These are phyloP conservation scores for Chlorops oryzae DNA, from an alignment of 1,140 invertebrate genomes.

Conservation along the genomic window DNA sequence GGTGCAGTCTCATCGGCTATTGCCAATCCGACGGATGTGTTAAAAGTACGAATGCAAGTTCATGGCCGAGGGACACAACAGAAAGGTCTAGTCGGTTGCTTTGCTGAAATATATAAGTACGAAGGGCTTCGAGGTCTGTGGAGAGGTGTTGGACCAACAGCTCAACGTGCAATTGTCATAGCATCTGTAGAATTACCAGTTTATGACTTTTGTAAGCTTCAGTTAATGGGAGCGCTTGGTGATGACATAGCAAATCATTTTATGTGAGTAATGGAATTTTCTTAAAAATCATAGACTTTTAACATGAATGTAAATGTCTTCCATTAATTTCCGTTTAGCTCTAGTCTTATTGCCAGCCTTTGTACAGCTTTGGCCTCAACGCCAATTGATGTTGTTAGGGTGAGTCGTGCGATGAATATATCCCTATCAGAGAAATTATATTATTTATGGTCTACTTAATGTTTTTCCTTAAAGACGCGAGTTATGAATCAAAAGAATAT, in stretches of 20 bases:
- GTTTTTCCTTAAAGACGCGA: constrained; percentile 62
- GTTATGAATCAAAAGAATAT: constrained; percentile 82
- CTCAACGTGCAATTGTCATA: constrained; percentile 85
- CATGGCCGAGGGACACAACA: constrained; percentile 51
- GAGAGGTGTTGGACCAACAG: constrained; percentile 86
- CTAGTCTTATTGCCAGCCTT: constrained; percentile 85
- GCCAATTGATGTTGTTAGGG: constrained; percentile 90
- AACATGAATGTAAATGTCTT: not conserved
- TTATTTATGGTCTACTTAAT: constrained; percentile 1
- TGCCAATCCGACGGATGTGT: constrained; percentile 94
- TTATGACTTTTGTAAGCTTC: constrained; percentile 85
- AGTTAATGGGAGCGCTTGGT: constrained; percentile 64
- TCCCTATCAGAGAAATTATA: constrained; percentile 6
- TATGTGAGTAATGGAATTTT: constrained; percentile 54
- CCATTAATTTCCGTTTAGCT: constrained; percentile 53
- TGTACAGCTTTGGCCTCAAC: constrained; percentile 89
- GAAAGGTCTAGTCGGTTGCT: constrained; percentile 63
- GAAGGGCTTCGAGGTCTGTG: constrained; percentile 80
- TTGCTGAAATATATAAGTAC: constrained; percentile 68
- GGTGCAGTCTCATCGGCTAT: constrained; percentile 89
- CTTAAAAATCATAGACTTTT: not conserved
- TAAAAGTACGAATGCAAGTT: constrained; percentile 95
- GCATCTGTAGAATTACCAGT: constrained; percentile 90
- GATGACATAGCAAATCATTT: constrained; percentile 84
- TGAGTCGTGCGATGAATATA: constrained; percentile 59